Evolutionary conservation across 2,888 invertebrate genomes (phyloP), one percentile per base, ranked within the genome.

Genomic region (Sminthurinus aureus): DNA sequence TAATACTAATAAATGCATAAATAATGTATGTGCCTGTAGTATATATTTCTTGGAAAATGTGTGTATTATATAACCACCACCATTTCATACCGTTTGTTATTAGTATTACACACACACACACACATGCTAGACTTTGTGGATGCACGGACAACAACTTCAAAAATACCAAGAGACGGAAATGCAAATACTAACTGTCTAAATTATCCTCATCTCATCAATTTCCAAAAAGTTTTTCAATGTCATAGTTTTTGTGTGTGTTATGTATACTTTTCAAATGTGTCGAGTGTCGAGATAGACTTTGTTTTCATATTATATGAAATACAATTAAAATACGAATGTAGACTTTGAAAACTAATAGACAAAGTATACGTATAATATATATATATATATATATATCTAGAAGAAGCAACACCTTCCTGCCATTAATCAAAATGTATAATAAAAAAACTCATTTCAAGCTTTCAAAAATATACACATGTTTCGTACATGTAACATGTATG

Each of bases 161-260:
- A 38, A 38, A 38, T 38, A 38, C 6, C 38, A 38, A 38, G 38
- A 38, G 38, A 38, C 38, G 6, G 38, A 38, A 38, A 71, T 22
- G 24, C 13, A 71, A 20, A 71, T 71, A 71, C 71, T 26, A 24
- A 24, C 71, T 71, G 71, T 71, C 71, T 71, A 71, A 71, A 71
- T 71, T 71, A 71, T 75, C 20, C 75, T 11, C 50, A 18, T 51
- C 75, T 75, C 75, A 52, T 75, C 52, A 52, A 52, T 75, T 75
- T 52, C 18, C 38, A 18, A 50, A n/a, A 50, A 22, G 18, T 74
- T 75, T 75, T 18, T 38, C 38, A 50, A 50, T 51, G 24, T 74
- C 74, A 15, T 4, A 12, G 24, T 51, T 26, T 38, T 26, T 75
- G 50, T 51, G 4, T 18, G n/a, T 51, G n/a, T 76, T 77, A 38